phyloP scores from a whole-genome alignment of 2,113 vertebrate genomes.

The Elgaria multicarinata region DNA sequence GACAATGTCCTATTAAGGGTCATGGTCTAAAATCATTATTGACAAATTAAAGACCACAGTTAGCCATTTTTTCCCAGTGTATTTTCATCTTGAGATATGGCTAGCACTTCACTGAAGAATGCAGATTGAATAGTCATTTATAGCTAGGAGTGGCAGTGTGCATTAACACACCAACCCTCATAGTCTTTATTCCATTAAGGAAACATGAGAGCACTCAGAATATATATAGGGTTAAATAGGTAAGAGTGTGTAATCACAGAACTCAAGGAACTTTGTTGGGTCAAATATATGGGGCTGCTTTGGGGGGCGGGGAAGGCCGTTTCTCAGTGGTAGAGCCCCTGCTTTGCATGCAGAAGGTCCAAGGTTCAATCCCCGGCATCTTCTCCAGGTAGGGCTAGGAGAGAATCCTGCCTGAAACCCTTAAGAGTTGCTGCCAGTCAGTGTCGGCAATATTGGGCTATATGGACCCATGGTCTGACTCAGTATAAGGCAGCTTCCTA shows the following conservation, averaged over 20 bases:
- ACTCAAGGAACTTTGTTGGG: conserved; percentile 40
- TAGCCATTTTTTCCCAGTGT: conserved; percentile 70
- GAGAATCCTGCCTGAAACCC: too few relatives aligned
- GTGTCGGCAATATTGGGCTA: too few relatives aligned
- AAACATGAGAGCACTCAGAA: background rate
- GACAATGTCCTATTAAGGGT: conserved; percentile 97
- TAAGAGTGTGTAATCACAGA: conserved; percentile 23
- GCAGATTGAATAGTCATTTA: conserved; percentile 78
- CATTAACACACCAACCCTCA: conserved; percentile 57
- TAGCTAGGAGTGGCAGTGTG: conserved; percentile 58
- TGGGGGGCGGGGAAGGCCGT: too few relatives aligned
- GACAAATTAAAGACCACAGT: conserved; percentile 90
- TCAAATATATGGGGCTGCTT: background rate
- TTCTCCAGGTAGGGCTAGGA: too few relatives aligned
- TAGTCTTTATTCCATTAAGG: conserved; percentile 36
- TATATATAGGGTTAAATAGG: conserved; percentile 50
- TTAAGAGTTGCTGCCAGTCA: too few relatives aligned
- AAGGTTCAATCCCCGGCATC: too few relatives aligned
- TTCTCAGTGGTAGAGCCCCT: too few relatives aligned
- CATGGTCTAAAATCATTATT: conserved; percentile 91
- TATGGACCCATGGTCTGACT: too few relatives aligned
- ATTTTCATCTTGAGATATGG: conserved; percentile 74
- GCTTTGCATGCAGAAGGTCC: too few relatives aligned
- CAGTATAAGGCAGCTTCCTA: too few relatives aligned
- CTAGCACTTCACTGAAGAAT: conserved; percentile 68